These are phyloP conservation scores for Wasmannia auropunctata DNA, from an alignment of 1,140 invertebrate genomes.

Conservation along the genomic window DNA sequence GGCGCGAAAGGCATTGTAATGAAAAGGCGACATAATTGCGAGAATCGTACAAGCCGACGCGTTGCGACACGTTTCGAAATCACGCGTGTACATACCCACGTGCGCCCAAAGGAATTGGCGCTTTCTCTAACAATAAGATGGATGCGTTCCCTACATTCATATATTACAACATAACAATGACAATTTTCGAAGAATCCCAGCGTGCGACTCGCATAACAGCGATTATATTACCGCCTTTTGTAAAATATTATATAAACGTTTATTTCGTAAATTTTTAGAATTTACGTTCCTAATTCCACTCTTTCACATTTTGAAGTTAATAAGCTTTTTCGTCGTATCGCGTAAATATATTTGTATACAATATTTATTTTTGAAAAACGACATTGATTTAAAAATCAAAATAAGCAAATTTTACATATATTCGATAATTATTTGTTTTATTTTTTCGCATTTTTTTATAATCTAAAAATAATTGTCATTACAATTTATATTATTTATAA, in stretches of 20 bases:
- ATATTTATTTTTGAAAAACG: background rate
- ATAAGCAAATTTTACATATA: background rate
- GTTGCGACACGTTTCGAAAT: constrained; percentile 59
- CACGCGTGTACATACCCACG: constrained; percentile 11
- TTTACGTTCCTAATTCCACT: background rate
- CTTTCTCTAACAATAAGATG: constrained; percentile 54
- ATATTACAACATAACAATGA: constrained; percentile 14
- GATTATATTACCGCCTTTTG: background rate
- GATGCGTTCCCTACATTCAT: background rate
- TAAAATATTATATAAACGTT: background rate
- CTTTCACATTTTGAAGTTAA: background rate
- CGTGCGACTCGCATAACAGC: background rate
- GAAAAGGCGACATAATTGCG: constrained; percentile 47
- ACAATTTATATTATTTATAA: background rate
- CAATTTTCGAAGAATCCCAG: background rate
- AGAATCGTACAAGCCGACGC: constrained; percentile 7
- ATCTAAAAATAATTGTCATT: background rate
- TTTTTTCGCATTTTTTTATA: background rate
- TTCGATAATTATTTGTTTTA: background rate
- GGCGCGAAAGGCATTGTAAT: constrained; percentile 35
- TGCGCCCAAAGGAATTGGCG: constrained; percentile 28
- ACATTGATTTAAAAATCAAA: background rate
- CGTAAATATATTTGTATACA: background rate
- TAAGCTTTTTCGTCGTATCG: background rate
- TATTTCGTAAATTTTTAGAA: background rate